A percentile compares a stretch with the other conserved stretches of the same genome.
Conservation (phyloP, 2,797 vertebrate species). For the Halcyon chelicuti region DNA sequence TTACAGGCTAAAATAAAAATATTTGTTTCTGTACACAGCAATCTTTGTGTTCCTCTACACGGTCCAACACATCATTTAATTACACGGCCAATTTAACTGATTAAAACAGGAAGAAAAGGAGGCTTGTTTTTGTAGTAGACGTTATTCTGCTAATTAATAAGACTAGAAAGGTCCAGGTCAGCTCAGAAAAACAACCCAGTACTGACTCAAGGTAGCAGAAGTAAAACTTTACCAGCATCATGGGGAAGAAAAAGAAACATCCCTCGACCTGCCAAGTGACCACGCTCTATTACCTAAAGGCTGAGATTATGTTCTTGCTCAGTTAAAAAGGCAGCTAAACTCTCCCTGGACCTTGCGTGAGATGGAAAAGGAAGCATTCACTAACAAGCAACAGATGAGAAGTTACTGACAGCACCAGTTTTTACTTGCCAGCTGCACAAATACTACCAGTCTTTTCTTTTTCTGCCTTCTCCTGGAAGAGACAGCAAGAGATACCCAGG, state of each 20-base stretch:
- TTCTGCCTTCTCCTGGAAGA: not conserved
- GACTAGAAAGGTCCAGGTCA: not conserved
- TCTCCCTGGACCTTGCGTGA: fast-evolving
- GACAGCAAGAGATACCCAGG: fast-evolving
- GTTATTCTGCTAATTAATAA: not conserved
- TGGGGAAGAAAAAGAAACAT: not conserved
- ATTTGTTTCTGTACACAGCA: not conserved
- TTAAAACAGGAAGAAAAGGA: conserved; percentile 13
- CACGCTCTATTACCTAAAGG: not conserved
- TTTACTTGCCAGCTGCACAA: not conserved
- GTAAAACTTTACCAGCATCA: not conserved
- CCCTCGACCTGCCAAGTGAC: fast-evolving
- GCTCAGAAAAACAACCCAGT: not conserved
- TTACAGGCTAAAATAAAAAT: not conserved
- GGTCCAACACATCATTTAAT: conserved; percentile 30
- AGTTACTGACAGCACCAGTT: not conserved
- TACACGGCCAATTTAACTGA: conserved; percentile 36
- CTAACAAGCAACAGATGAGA: not conserved
- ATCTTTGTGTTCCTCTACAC: not conserved
- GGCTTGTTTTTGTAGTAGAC: not conserved
- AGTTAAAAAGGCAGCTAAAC: not conserved
- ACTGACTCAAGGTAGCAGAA: not conserved
- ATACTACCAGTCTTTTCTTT: no score
- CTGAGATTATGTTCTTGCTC: fast-evolving
- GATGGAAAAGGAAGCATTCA: fast-evolving